Evolutionary conservation across 2,888 invertebrate genomes (phyloP), one percentile per base, ranked within the genome.

Genomic region (Thecophora atra): DNA sequence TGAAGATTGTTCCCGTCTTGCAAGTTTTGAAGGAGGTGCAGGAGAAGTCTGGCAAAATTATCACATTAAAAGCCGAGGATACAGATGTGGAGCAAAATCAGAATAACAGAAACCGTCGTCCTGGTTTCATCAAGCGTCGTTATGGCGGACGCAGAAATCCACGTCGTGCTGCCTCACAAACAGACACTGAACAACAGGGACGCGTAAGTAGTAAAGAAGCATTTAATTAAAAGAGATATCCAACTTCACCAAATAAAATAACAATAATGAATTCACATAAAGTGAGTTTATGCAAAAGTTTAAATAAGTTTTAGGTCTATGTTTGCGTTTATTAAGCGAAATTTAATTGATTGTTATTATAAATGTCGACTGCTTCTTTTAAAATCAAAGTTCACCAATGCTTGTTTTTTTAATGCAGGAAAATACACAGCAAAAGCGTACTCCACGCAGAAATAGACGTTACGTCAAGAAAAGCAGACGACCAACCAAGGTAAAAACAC

Each of bases 1-100:
- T 95, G 26, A 90, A 90, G 79, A 89, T 91, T 69, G 92, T 94
- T 88, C 93, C 93, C 8, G 89, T 94, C 69, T 87, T 96, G 75
- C 91, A 91, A 76, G 89, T 90, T 74, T 87, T 95, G 64, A 89
- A 91, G 75, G 90, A 91, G 71, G 88, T 89, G 73, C 91, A 92
- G 79, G 91, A 92, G 87, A 89, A 90, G 91, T 92, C 89, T 51
- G 92, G 91, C 0, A 89, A 90, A 72, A 86, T 88, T 2, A 89
- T 92, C 76, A 86, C 87, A 0, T 85, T 93, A 79, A 92, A 92
- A 82, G 91, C 91, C 76, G 89, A 89, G 58, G 92, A 93, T 83
- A 91, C 92, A 17, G 93, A 93, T 79, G 87, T 90, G 37, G 93
- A 93, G 81, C 85, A 86, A 56, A 90, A 90, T 79, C 87, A 81